Evolutionary conservation across 2,113 vertebrate genomes (phyloP).

Genomic region (Sisor rabdophorus): DNA sequence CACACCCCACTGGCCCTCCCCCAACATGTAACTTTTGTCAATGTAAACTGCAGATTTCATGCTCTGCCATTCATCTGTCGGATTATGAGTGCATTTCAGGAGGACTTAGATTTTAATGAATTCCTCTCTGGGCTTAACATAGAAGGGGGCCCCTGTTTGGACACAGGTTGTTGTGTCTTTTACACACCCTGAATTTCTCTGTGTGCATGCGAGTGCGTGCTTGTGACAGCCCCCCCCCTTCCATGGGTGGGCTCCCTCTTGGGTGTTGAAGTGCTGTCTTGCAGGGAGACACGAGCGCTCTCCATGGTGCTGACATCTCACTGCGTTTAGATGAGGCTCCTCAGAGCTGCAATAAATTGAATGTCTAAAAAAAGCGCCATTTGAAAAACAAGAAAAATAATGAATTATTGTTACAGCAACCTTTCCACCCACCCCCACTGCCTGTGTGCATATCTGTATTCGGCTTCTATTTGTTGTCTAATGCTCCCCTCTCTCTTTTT

Average conservation of each 20-base stretch:
- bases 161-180: conserved; percentile 46
- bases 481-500: conserved; percentile 1
- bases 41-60: conserved; percentile 75
- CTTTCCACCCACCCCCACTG: conserved; percentile 41
- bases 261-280: conserved; percentile 50
- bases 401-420: conserved; percentile 54
- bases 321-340: conserved; percentile 39
- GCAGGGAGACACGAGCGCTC: conserved; percentile 40
- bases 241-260: conserved; percentile 43
- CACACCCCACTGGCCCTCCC: conserved; percentile 67
- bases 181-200: not conserved
- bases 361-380: conserved; percentile 55
- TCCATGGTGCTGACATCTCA: conserved; percentile 50
- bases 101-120: conserved; percentile 64
- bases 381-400: conserved; percentile 62
- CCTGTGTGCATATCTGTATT: conserved; percentile 43
- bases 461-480: conserved; percentile 41
- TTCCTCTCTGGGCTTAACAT: conserved; percentile 56
- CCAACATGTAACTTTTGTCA: conserved; percentile 76
- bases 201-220: conserved; percentile 3
- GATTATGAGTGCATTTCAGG: conserved; percentile 73
- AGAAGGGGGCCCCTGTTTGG: conserved; percentile 35
- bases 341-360: conserved; percentile 54
- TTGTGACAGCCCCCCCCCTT: conserved; percentile 16
- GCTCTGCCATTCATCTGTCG: conserved; percentile 79